A percentile compares a stretch with the other conserved stretches of the same genome.
These are phyloP conservation scores for Tympanoctomys barrerae DNA, from an alignment of 2,797 vertebrate genomes.

Conservation along the genomic window DNA sequence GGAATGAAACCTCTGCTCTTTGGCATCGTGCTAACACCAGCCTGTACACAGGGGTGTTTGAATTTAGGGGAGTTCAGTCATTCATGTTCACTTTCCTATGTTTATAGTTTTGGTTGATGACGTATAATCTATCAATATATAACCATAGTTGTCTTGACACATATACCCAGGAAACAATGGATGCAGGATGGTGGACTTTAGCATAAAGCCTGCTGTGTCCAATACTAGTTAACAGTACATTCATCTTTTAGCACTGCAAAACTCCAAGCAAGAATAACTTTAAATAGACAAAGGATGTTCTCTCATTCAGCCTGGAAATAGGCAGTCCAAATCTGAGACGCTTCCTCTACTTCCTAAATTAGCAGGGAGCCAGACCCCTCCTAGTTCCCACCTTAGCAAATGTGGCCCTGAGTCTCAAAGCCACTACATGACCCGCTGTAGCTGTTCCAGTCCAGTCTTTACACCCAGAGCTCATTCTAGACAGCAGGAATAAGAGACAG, in stretches of 20 bases:
- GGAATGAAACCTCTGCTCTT: not conserved
- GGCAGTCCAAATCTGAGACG: not conserved
- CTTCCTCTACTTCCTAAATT: constrained; percentile 1
- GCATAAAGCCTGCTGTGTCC: not conserved
- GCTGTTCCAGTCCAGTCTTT: not conserved
- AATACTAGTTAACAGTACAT: not conserved
- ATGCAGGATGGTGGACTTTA: not conserved
- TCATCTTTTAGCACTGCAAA: not conserved
- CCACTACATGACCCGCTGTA: not conserved
- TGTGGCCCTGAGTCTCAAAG: not conserved
- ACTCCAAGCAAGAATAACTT: not conserved
- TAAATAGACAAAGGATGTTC: not conserved
- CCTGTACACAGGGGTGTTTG: not conserved
- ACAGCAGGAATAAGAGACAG: not conserved
- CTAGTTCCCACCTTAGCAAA: not conserved
- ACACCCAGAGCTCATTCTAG: not conserved
- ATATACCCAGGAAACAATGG: not conserved
- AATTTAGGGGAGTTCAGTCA: not conserved
- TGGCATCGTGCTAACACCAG: not conserved
- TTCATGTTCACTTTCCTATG: not conserved
- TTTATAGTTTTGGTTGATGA: not conserved
- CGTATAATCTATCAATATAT: not conserved
- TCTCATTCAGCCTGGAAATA: not conserved
- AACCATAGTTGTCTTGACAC: not conserved
- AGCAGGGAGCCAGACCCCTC: not conserved